phyloP scores from a whole-genome alignment of 2,888 invertebrate genomes.

The Strigamia maritima region DNA sequence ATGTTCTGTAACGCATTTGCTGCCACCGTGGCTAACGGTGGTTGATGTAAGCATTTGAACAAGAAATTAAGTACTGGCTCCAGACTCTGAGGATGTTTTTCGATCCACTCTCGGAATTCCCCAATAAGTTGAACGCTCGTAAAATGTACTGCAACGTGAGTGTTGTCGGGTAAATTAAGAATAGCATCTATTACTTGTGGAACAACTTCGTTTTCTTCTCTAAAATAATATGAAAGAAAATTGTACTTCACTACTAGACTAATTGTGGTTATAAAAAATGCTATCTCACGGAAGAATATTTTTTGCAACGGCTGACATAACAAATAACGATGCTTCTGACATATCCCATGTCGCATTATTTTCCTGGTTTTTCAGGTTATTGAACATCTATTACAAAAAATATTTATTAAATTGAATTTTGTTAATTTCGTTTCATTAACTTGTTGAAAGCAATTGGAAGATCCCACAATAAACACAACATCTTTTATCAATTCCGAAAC shows the following conservation, averaged over 20 bases:
- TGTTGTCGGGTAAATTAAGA: conserved; percentile 71
- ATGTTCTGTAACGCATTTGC: conserved; percentile 81
- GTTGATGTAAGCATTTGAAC: conserved; percentile 68
- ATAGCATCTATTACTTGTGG: conserved; percentile 92
- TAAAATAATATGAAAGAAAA: conserved; percentile 49
- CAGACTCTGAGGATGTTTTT: conserved; percentile 74
- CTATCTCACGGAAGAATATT: conserved; percentile 82
- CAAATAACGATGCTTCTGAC: conserved; percentile 87
- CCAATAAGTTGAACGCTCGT: conserved; percentile 84
- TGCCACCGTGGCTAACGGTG: conserved; percentile 72
- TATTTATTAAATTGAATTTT: neutral
- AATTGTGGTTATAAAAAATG: neutral
- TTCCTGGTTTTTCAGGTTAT: conserved; percentile 63
- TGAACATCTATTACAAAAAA: conserved; percentile 52
- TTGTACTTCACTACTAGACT: neutral
- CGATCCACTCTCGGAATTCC: conserved; percentile 93
- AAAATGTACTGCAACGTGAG: conserved; percentile 81
- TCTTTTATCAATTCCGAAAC: conserved; percentile 93
- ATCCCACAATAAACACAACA: conserved; percentile 93
- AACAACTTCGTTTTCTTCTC: conserved; percentile 85
- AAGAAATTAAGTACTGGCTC: conserved; percentile 79
- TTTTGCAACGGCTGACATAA: conserved; percentile 93
- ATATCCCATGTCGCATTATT: conserved; percentile 79
- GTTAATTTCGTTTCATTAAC: conserved; percentile 58
- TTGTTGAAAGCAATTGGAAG: conserved; percentile 84